A percentile compares a stretch with the other conserved stretches of the same genome.
Conservation (phyloP, 2,888 invertebrate species). For the Cryptus viduatorius region DNA sequence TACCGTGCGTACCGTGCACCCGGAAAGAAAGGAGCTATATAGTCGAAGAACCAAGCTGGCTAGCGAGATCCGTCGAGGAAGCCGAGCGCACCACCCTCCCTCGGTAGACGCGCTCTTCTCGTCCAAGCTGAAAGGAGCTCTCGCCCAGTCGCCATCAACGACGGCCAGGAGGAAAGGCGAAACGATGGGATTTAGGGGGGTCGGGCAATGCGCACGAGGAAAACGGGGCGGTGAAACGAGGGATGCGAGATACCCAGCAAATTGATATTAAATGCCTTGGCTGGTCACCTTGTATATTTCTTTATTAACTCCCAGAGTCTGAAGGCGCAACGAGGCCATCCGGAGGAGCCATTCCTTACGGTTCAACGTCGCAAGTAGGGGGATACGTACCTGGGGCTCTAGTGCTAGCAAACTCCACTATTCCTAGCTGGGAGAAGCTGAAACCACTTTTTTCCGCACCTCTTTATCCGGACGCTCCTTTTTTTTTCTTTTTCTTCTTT, state of each 20-base stretch:
- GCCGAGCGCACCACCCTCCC: conserved; percentile 22
- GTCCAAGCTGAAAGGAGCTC: conserved; percentile 44
- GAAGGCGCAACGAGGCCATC: conserved; percentile 70
- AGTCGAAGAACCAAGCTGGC: not conserved
- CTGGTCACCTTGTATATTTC: conserved; percentile 83
- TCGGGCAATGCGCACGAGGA: conserved; percentile 51
- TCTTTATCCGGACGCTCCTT: conserved; percentile 46
- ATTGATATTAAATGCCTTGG: conserved; percentile 83
- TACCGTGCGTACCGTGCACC: conserved; percentile 24
- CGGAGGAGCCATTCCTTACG: conserved; percentile 70
- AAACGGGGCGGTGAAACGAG: conserved; percentile 69
- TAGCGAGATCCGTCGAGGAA: conserved; percentile 24
- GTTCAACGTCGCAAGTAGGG: conserved; percentile 67
- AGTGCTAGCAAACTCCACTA: conserved; percentile 42
- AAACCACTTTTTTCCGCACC: conserved; percentile 52
- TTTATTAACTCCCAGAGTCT: conserved; percentile 79
- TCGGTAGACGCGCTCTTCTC: conserved; percentile 41
- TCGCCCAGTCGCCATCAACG: conserved; percentile 46
- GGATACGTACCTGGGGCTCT: conserved; percentile 31
- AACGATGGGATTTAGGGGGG: conserved; percentile 57
- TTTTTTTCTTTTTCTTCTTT: conserved; percentile 40
- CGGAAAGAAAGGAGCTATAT: conserved; percentile 24
- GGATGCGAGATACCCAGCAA: conserved; percentile 75
- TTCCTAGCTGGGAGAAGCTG: conserved; percentile 20
- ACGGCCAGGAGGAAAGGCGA: conserved; percentile 55